phyloP scores from a whole-genome alignment of 2,888 invertebrate genomes.

The Peribatodes rhomboidaria region DNA sequence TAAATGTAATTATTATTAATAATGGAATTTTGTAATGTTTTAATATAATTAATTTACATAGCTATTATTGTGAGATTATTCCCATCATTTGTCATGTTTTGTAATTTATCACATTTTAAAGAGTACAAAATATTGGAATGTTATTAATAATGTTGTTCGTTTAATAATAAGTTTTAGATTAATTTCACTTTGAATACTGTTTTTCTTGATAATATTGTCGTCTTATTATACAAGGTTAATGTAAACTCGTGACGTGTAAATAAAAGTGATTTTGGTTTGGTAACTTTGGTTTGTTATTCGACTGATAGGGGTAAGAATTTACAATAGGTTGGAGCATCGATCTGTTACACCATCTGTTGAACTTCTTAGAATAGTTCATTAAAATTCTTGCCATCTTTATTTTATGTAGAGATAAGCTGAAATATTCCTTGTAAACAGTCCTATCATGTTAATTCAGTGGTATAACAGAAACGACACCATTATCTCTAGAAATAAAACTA shows the following conservation, averaged over 20 bases:
- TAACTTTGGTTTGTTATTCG: constrained; percentile 51
- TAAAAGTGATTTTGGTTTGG: constrained; percentile 86
- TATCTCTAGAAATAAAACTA: constrained; percentile 54
- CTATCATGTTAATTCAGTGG: no score
- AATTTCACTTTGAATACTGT: constrained; percentile 81
- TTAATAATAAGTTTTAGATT: constrained; percentile 83
- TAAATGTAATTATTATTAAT: constrained; percentile 78
- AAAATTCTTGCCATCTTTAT: no score
- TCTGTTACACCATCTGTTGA: no score
- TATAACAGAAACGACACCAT: no score
- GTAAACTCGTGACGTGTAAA: constrained; percentile 79
- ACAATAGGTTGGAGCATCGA: background rate
- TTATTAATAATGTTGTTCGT: constrained; percentile 84
- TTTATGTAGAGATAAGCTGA: no score
- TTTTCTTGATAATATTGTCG: constrained; percentile 81
- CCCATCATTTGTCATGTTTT: constrained; percentile 78
- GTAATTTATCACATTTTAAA: constrained; percentile 86
- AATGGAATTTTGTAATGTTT: constrained; percentile 84
- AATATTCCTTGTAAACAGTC: no score
- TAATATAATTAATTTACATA: constrained; percentile 84
- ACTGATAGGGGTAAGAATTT: background rate
- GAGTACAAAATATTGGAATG: constrained; percentile 86
- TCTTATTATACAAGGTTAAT: constrained; percentile 80
- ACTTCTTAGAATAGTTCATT: no score
- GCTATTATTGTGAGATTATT: constrained; percentile 81